A percentile compares a stretch with the other conserved stretches of the same genome.
Evolutionary conservation across 2,797 vertebrate genomes (phyloP).

Genomic region (Phalanger gymnotis): DNA sequence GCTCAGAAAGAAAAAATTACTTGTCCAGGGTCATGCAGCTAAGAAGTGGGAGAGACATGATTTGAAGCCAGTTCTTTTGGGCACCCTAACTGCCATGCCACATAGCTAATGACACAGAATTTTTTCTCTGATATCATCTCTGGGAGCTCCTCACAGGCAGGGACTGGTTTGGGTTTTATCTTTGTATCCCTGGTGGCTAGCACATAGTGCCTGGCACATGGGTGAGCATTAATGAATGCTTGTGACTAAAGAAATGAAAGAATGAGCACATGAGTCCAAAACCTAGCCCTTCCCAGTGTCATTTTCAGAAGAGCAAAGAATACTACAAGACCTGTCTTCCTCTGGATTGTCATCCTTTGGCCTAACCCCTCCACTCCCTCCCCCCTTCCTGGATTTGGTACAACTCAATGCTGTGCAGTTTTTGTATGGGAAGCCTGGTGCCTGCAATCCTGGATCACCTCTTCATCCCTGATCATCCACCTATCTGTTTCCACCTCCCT

Average conservation of each 20-base stretch:
- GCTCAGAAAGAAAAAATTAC: background rate
- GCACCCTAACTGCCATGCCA: background rate
- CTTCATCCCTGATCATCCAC: background rate
- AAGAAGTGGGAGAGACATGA: background rate
- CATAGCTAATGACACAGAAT: background rate
- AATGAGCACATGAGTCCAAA: background rate
- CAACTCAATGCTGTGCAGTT: conserved; percentile 17
- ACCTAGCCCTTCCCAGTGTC: background rate
- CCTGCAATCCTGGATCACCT: conserved; percentile 7
- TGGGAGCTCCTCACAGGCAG: background rate
- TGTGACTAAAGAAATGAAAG: background rate
- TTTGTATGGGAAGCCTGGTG: background rate
- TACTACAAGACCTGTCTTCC: conserved; percentile 4
- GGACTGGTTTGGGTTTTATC: background rate
- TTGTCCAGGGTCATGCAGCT: background rate
- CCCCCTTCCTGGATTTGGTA: conserved; percentile 12
- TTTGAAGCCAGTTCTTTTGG: background rate
- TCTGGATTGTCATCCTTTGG: conserved; percentile 29
- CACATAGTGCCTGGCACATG: background rate
- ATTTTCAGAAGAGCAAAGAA: conserved; percentile 50
- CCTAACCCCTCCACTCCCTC: background rate
- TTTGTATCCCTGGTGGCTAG: background rate
- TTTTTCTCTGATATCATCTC: background rate
- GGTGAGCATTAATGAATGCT: background rate
- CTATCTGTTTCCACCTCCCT: background rate